Percentiles rank a stretch among this genome's conserved stretches.
These are phyloP conservation scores for Pyrrhosoma nymphula DNA, from an alignment of 2,888 invertebrate genomes.

Conservation along the genomic window DNA sequence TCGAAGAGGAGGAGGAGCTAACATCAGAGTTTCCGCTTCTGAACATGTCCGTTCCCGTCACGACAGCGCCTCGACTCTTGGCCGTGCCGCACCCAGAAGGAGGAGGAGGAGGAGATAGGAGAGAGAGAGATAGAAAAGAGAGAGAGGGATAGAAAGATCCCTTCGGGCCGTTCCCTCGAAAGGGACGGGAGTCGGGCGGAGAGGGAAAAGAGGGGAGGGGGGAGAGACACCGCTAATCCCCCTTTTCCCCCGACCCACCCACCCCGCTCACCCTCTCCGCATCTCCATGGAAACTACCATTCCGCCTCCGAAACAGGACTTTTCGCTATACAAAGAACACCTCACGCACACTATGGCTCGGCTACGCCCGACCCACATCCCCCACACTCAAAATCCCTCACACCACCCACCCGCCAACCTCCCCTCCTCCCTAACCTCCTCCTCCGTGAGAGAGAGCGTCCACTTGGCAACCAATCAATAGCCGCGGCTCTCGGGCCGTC, in stretches of 20 bases:
- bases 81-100: not conserved
- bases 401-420: not conserved
- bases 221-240: not conserved
- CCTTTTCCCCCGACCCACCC: not conserved
- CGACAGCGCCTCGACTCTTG: not conserved
- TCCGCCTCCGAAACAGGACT: slow-evolving; percentile 43
- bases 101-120: not conserved
- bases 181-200: not conserved
- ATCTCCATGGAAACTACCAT: slow-evolving; percentile 19
- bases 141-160: not conserved
- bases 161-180: not conserved
- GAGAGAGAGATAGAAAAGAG: not conserved
- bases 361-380: not conserved
- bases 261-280: not conserved
- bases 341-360: not conserved
- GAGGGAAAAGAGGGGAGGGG: not conserved
- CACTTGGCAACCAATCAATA: slow-evolving; percentile 60
- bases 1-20: no score
- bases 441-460: not conserved
- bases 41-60: not conserved
- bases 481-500: slow-evolving; percentile 65
- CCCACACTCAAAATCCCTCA: not conserved
- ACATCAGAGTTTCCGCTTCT: no score
- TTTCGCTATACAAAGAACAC: slow-evolving; percentile 52
- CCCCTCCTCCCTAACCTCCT: not conserved